Evolutionary conservation across 1,140 invertebrate genomes (phyloP).

Genomic region (Danaus plexippus): DNA sequence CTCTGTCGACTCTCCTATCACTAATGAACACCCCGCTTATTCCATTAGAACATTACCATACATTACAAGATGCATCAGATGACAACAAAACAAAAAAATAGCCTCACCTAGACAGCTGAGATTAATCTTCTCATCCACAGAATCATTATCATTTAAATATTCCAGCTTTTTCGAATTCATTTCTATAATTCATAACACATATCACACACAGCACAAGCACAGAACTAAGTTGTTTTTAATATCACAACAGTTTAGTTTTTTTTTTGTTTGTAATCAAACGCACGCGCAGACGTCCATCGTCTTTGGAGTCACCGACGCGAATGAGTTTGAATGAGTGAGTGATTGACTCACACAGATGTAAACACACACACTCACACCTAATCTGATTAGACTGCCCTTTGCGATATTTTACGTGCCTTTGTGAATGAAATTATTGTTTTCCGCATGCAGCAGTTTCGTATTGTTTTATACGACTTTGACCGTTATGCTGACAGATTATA

Average conservation of each 20-base stretch:
- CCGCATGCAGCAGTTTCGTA: constrained; percentile 9
- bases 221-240: constrained; percentile 11
- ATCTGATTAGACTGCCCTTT: constrained; percentile 55
- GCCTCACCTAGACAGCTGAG: constrained; percentile 67
- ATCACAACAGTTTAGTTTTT: constrained; percentile 25
- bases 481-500: too few relatives aligned
- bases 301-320: constrained; percentile 44
- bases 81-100: constrained; percentile 18
- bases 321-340: constrained; percentile 39
- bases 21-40: constrained; percentile 14
- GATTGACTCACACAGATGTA: constrained; percentile 26
- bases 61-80: constrained; percentile 8
- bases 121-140: constrained; percentile 61
- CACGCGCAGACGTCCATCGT: constrained; percentile 40
- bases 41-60: constrained; percentile 10
- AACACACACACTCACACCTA: constrained; percentile 35
- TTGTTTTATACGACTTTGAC: constrained; percentile 12
- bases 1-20: constrained; percentile 20
- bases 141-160: constrained; percentile 59
- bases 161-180: constrained; percentile 70
- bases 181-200: constrained; percentile 21
- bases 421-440: constrained; percentile 30
- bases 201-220: constrained; percentile 23
- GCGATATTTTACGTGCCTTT: constrained; percentile 33
- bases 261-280: constrained; percentile 32